Conservation (phyloP, 2,113 vertebrate genomes). For the Halichoerus grypus region DNA sequence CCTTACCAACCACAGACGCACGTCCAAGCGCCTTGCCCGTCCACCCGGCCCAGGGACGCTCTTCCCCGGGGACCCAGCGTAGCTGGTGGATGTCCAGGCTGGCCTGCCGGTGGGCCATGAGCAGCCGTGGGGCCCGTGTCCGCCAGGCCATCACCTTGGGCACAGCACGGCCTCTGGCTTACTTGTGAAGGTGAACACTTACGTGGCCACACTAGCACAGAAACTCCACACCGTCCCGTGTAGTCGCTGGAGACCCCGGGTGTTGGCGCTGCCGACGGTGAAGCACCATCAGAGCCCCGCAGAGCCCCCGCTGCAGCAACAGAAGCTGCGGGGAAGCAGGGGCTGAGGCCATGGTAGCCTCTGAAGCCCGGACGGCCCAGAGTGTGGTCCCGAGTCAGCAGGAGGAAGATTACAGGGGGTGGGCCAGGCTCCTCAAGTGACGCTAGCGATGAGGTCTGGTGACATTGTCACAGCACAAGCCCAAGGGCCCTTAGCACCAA, state of each 20-base stretch:
- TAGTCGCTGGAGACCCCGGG: background rate
- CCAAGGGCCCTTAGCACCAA: rapidly evolving
- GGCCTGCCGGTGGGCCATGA: rapidly evolving
- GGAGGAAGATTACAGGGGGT: background rate
- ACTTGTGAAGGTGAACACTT: background rate
- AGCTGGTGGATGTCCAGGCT: background rate
- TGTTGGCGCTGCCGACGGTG: too few relatives aligned
- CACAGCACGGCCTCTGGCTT: background rate
- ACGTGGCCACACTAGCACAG: background rate
- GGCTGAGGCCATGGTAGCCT: rapidly evolving
- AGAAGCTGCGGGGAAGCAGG: background rate
- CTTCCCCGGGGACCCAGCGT: too few relatives aligned
- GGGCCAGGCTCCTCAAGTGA: background rate
- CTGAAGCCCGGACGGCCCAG: rapidly evolving
- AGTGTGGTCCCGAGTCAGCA: rapidly evolving
- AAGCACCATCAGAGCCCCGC: background rate
- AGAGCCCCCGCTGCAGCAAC: too few relatives aligned
- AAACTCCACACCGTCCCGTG: background rate
- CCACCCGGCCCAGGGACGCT: background rate
- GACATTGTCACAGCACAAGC: background rate
- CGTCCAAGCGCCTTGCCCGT: rapidly evolving
- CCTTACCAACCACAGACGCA: rapidly evolving
- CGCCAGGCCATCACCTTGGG: background rate
- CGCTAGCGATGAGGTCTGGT: background rate
- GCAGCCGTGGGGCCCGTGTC: rapidly evolving